These are phyloP conservation scores for Xiphias gladius DNA, from an alignment of 2,113 vertebrate species.

Conservation along the genomic window DNA sequence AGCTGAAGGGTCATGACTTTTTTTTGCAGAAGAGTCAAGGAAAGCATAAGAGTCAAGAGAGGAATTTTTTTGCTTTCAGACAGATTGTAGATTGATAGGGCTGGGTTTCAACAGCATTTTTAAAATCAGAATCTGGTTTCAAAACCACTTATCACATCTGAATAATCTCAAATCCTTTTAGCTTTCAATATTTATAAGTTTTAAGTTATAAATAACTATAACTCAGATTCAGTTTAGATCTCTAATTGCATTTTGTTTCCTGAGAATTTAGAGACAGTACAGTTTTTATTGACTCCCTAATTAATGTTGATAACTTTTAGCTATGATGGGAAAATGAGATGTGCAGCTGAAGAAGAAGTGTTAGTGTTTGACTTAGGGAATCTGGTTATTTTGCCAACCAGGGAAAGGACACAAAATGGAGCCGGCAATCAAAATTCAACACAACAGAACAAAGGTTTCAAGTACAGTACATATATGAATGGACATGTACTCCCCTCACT, in stretches of 20 bases:
- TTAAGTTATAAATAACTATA: background rate
- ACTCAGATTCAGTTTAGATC: background rate
- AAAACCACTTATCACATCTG: background rate
- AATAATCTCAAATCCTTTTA: slow-evolving; percentile 2
- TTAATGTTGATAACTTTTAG: background rate
- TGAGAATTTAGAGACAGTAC: background rate
- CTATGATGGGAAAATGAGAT: background rate
- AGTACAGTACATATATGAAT: no score
- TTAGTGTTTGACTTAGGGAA: no score
- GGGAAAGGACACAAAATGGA: no score
- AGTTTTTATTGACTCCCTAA: background rate
- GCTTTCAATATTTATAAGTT: background rate
- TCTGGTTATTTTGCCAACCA: no score
- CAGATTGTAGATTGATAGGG: background rate
- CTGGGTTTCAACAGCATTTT: background rate
- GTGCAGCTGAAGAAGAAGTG: background rate
- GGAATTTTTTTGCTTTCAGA: slow-evolving; percentile 1
- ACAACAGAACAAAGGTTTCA: no score
- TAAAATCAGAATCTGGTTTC: background rate
- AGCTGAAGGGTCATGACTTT: background rate
- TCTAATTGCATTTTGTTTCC: background rate
- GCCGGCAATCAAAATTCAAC: no score
- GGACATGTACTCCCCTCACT: no score
- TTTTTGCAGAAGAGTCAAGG: no score
- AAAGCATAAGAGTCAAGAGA: background rate